These are phyloP conservation scores for Hemithea aestivaria DNA, from an alignment of 2,888 invertebrate genomes.

Conservation along the genomic window DNA sequence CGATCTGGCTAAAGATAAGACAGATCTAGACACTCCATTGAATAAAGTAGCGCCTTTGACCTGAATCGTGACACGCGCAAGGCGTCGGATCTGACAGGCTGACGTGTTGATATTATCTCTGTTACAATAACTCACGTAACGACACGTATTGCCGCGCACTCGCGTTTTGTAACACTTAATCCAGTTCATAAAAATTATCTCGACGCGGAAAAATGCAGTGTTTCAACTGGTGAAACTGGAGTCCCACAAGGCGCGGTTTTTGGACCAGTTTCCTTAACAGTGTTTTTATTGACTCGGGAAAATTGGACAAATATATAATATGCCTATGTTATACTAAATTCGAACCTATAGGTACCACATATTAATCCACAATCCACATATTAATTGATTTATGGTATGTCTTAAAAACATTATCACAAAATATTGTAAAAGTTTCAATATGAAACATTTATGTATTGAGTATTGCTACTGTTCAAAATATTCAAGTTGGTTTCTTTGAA, in stretches of 20 bases:
- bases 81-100: conserved; percentile 16
- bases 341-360: too few species aligned
- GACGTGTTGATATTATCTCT: conserved; percentile 10
- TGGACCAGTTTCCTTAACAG: conserved; percentile 9
- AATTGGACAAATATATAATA: too few species aligned
- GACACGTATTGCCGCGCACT: conserved; percentile 10
- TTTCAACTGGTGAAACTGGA: conserved; percentile 12
- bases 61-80: conserved; percentile 7
- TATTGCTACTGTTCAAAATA: too few species aligned
- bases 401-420: too few species aligned
- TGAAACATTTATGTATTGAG: too few species aligned
- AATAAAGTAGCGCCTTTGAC: conserved; percentile 3
- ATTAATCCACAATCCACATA: too few species aligned
- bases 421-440: too few species aligned
- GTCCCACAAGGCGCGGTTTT: conserved; percentile 15
- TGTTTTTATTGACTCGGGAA: too few species aligned
- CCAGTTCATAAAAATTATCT: conserved; percentile 14
- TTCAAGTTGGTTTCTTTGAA: too few species aligned
- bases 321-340: too few species aligned
- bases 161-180: conserved; percentile 15
- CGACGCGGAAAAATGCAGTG: conserved; percentile 14
- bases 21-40: not conserved
- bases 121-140: conserved; percentile 13
- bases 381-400: too few species aligned
- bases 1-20: not conserved